Conservation (phyloP, 2,113 vertebrate species). For the Cyprinus carpio region DNA sequence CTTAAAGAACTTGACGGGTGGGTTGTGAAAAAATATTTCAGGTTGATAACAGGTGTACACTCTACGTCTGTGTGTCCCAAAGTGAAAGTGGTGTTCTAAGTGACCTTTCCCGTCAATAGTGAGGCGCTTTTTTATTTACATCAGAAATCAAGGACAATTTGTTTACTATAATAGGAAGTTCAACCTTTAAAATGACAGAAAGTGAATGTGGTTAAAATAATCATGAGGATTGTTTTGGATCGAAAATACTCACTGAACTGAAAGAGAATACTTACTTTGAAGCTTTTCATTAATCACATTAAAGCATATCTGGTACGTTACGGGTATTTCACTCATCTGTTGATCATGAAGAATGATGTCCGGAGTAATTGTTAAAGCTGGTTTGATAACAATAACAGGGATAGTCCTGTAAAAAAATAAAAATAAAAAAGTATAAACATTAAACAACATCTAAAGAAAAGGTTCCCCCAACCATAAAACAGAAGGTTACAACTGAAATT, state of each 20-base stretch:
- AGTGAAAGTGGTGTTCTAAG: neutral
- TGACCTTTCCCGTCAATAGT: neutral
- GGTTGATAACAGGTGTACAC: neutral
- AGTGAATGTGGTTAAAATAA: constrained; percentile 5
- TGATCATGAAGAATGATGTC: too few relatives aligned
- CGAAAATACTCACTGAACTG: neutral
- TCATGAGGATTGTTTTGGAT: neutral
- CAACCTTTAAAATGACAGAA: constrained; percentile 37
- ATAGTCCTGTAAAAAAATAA: too few relatives aligned
- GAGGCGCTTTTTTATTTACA: constrained; percentile 56
- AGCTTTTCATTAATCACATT: neutral
- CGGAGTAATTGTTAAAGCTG: too few relatives aligned
- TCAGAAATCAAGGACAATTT: constrained; percentile 59
- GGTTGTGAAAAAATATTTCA: neutral
- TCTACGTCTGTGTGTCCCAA: neutral
- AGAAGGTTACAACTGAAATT: too few relatives aligned
- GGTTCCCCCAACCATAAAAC: too few relatives aligned
- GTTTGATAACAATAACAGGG: too few relatives aligned
- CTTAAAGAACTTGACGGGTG: neutral
- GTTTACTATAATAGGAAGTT: constrained; percentile 49
- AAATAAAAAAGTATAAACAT: neutral
- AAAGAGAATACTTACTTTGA: constrained; percentile 42
- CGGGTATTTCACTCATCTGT: too few relatives aligned
- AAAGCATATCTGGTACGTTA: constrained; percentile 59
- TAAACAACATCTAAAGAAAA: neutral